Evolutionary conservation across 2,888 invertebrate genomes (phyloP).

Genomic region (Osedax fenrisi): DNA sequence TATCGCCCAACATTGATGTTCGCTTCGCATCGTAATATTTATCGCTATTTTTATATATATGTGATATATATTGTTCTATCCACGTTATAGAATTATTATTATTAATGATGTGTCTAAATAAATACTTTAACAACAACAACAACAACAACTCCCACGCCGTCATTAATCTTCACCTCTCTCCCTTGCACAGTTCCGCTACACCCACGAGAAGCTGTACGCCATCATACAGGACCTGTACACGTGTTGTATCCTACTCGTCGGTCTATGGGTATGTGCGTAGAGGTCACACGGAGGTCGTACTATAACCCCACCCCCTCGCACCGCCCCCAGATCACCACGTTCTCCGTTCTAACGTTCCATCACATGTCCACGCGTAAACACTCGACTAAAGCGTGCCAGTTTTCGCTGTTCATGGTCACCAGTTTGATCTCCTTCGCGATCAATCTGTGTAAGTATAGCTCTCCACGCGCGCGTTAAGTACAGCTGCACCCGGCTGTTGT

Average conservation of each 20-base stretch:
- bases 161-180: no score
- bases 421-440: not conserved
- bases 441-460: not conserved
- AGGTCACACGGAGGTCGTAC: slow-evolving; percentile 15
- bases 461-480: not conserved
- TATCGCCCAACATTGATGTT: no score
- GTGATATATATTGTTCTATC: no score
- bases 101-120: no score
- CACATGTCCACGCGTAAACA: slow-evolving; percentile 14
- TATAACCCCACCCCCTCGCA: slow-evolving; percentile 22
- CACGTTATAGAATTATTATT: no score
- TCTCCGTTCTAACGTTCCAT: slow-evolving; percentile 18
- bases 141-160: no score
- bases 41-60: no score
- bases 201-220: not conserved
- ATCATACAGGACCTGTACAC: not conserved
- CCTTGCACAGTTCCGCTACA: not conserved
- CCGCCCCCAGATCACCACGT: slow-evolving; percentile 21
- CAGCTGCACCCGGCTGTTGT: not conserved
- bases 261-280: not conserved
- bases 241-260: not conserved
- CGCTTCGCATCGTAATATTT: no score
- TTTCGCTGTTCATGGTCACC: slow-evolving; percentile 8
- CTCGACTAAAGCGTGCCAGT: not conserved
- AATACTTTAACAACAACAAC: no score